Evolutionary conservation across 2,113 vertebrate species (phyloP).

Genomic region (Erythrocercus mccallii): DNA sequence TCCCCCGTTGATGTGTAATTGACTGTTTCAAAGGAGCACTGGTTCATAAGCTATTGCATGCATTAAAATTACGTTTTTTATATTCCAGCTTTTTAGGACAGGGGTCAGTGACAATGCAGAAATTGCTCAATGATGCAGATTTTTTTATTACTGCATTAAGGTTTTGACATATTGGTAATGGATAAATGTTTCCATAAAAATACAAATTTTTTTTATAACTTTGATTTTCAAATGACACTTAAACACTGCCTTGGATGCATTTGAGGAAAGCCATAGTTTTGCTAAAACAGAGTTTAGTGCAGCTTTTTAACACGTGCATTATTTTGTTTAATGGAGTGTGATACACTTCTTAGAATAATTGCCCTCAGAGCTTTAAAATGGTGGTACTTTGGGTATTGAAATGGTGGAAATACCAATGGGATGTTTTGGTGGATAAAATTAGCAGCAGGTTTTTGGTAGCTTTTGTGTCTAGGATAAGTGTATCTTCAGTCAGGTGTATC

Average conservation of each 20-base stretch:
- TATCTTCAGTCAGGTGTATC: neutral
- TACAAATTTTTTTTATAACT: constrained; percentile 63
- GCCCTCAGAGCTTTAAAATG: neutral
- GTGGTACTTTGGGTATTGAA: constrained; percentile 19
- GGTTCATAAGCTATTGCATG: constrained; percentile 85
- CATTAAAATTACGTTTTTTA: constrained; percentile 91
- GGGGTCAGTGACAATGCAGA: constrained; percentile 91
- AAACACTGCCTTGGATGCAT: constrained; percentile 22
- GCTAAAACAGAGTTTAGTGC: constrained; percentile 22
- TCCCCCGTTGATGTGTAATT: constrained; percentile 95
- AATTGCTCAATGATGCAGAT: constrained; percentile 88
- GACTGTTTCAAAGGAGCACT: constrained; percentile 87
- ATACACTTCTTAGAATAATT: constrained; percentile 40
- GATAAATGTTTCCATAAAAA: constrained; percentile 87
- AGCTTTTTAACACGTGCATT: constrained; percentile 21
- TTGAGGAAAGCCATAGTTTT: constrained; percentile 43
- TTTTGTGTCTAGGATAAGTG: neutral
- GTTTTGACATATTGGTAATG: constrained; percentile 93
- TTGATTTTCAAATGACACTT: constrained; percentile 72
- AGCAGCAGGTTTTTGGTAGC: neutral
- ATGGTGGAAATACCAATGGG: neutral
- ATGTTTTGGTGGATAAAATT: neutral
- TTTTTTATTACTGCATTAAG: constrained; percentile 95
- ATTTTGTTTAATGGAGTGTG: constrained; percentile 52
- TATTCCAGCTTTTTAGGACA: constrained; percentile 87